Evolutionary conservation across 1,140 invertebrate genomes (phyloP).

Genomic region (Rhopalosiphum padi): DNA sequence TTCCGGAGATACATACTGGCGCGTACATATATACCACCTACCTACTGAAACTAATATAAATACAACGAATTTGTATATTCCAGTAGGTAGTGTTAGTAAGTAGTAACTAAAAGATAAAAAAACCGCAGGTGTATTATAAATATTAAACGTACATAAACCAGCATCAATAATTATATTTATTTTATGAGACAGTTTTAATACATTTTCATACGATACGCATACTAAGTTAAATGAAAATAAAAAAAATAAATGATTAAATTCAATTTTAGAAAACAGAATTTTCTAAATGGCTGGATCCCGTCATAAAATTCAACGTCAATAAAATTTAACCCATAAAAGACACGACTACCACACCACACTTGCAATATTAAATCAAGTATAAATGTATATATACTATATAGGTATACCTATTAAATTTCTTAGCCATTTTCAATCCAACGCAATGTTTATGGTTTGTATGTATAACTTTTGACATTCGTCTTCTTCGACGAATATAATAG

Average conservation of each 20-base stretch:
- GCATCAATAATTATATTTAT: background rate
- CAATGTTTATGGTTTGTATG: background rate
- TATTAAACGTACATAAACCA: background rate
- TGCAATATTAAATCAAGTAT: background rate
- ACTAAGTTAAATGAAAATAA: background rate
- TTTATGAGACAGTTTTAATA: background rate
- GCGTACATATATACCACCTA: too few species aligned
- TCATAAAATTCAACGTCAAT: constrained; percentile 5
- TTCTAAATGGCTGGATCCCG: background rate
- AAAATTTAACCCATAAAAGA: background rate
- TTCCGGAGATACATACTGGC: too few species aligned
- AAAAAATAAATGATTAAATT: background rate
- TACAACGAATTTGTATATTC: too few species aligned
- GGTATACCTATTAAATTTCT: background rate
- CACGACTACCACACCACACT: background rate
- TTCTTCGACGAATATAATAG: background rate
- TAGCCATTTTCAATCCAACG: background rate
- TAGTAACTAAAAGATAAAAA: too few species aligned
- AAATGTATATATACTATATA: background rate
- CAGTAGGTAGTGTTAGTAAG: too few species aligned
- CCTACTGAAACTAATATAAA: too few species aligned
- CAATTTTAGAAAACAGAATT: constrained; percentile 24
- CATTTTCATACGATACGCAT: background rate
- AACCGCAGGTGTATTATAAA: background rate
- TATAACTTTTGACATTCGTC: background rate